Evolutionary conservation across 1,140 invertebrate genomes (phyloP).

Genomic region (Triops longicaudatus): DNA sequence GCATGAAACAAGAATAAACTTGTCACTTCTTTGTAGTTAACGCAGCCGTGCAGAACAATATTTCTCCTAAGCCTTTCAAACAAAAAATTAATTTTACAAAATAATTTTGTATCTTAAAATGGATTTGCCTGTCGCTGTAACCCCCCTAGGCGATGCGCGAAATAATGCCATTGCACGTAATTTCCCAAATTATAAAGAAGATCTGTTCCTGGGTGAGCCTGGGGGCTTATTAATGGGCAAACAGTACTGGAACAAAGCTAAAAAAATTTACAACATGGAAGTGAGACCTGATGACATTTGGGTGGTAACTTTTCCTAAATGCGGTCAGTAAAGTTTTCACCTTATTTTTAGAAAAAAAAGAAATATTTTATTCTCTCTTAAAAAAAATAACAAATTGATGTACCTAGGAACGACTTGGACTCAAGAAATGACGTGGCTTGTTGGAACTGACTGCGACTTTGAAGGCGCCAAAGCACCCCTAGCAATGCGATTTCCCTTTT

Average conservation of each 20-base stretch:
- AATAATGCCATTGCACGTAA: background rate
- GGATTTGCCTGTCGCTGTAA: no score
- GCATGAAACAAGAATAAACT: no score
- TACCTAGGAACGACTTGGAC: conserved; percentile 74
- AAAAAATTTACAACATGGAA: conserved; percentile 23
- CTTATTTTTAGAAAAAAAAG: no score
- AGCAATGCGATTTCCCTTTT: conserved; percentile 47
- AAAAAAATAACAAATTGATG: background rate
- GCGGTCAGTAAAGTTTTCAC: conserved; percentile 8
- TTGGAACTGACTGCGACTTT: conserved; percentile 68
- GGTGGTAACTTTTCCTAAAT: conserved; percentile 26
- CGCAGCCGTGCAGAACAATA: no score
- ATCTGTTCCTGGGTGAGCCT: conserved; percentile 5
- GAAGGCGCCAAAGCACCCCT: conserved; percentile 60
- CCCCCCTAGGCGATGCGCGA: no score
- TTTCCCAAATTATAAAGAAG: background rate
- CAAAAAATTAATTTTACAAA: no score
- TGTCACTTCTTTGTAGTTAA: no score
- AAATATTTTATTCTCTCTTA: no score
- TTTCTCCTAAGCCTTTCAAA: no score
- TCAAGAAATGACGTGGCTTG: conserved; percentile 79
- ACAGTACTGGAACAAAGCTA: conserved; percentile 2
- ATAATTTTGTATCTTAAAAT: no score
- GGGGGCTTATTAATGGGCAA: conserved; percentile 11
- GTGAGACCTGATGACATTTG: conserved; percentile 22